Percentiles rank a stretch among this genome's conserved stretches.
These are phyloP conservation scores for Styela clava DNA, from an alignment of 23 tunicate genomes.

Conservation along the genomic window DNA sequence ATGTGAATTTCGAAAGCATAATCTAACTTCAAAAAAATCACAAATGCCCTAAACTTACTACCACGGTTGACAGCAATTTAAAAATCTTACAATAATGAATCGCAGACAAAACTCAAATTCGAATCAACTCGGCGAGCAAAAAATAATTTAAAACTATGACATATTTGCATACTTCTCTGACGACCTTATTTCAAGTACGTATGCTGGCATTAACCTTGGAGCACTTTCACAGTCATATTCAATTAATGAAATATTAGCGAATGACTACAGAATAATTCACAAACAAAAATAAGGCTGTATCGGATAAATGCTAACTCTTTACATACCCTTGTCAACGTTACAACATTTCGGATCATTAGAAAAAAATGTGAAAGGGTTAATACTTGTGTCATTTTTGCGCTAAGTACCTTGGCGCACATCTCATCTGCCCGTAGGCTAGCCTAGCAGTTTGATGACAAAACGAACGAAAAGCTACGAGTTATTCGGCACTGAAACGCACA, in stretches of 20 bases:
- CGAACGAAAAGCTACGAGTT: not conserved
- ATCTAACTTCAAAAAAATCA: no score
- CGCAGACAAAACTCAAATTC: no score
- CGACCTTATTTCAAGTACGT: no score
- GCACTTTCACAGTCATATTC: not conserved
- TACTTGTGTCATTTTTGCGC: not conserved
- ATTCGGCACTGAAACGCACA: not conserved
- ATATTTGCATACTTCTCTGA: no score
- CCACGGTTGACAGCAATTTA: no score
- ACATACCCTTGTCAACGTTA: not conserved
- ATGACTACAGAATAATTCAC: not conserved
- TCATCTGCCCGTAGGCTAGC: not conserved
- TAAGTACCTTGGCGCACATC: not conserved
- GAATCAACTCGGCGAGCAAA: no score
- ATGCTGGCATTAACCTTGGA: no score
- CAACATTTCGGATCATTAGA: not conserved
- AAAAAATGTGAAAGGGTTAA: not conserved
- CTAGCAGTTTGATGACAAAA: not conserved
- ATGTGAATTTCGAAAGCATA: no score
- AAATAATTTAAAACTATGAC: no score
- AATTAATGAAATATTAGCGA: not conserved
- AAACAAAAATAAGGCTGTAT: not conserved
- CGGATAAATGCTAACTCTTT: not conserved
- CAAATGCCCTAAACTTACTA: no score
- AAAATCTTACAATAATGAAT: no score